phyloP scores from a whole-genome alignment of 1,140 invertebrate species.

The Aphaenogaster rudis region DNA sequence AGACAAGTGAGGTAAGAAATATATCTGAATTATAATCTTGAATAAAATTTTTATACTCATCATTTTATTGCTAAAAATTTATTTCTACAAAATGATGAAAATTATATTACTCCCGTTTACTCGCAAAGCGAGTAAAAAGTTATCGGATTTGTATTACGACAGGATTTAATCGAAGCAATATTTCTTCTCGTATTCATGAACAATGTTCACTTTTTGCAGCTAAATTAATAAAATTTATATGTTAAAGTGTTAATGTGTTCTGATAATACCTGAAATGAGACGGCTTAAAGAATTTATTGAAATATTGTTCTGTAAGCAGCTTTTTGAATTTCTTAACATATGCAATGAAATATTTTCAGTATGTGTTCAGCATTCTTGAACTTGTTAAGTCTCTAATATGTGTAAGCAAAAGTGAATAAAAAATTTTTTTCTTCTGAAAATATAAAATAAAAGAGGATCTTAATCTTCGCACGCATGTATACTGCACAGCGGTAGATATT shows the following conservation, averaged over 20 bases:
- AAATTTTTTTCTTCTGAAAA: not conserved
- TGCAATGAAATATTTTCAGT: not conserved
- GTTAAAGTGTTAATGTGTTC: not conserved
- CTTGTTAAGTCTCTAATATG: not conserved
- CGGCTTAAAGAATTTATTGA: not conserved
- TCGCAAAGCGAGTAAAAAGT: not conserved
- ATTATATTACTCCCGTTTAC: not conserved
- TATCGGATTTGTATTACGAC: not conserved
- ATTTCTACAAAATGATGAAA: not conserved
- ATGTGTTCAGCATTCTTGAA: not conserved
- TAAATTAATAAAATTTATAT: not conserved
- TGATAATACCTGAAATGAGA: not conserved
- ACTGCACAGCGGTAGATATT: not conserved
- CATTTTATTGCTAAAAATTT: not conserved
- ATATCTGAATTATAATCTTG: slow-evolving; percentile 21
- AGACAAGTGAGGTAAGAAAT: slow-evolving; percentile 71
- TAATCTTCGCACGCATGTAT: slow-evolving; percentile 1
- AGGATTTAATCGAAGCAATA: slow-evolving; percentile 4
- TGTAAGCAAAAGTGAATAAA: not conserved
- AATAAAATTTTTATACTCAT: slow-evolving; percentile 24
- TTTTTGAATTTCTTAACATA: not conserved
- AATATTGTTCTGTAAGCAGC: not conserved
- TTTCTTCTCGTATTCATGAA: not conserved
- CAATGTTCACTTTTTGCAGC: not conserved
- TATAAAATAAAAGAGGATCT: not conserved